Evolutionary conservation across 2,888 invertebrate genomes (phyloP).

Genomic region (Meganola albula): DNA sequence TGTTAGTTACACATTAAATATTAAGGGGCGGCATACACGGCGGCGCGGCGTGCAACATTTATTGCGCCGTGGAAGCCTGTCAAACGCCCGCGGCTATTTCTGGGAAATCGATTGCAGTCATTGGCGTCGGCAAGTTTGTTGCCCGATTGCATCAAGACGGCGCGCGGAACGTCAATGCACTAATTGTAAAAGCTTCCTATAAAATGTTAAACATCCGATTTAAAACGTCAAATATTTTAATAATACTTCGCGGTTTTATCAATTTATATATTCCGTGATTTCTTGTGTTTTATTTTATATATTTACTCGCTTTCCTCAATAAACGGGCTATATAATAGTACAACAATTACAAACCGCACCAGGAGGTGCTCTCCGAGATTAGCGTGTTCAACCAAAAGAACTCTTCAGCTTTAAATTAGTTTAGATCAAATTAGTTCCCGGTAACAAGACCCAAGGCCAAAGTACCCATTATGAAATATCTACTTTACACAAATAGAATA

Average conservation of each 20-base stretch:
- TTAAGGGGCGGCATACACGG: conserved; percentile 48
- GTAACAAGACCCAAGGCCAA: conserved; percentile 6
- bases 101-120: conserved; percentile 56
- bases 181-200: too few species aligned
- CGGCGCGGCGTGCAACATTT: conserved; percentile 50
- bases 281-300: conserved; percentile 11
- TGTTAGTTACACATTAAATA: conserved; percentile 66
- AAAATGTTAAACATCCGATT: too few species aligned
- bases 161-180: too few species aligned
- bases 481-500: conserved; percentile 17
- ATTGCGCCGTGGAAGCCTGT: conserved; percentile 44
- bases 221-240: too few species aligned
- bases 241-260: too few species aligned
- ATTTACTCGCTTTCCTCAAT: neutral
- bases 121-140: conserved; percentile 31
- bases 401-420: too few species aligned
- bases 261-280: conserved; percentile 27
- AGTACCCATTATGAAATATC: conserved; percentile 12
- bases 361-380: too few species aligned
- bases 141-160: conserved; percentile 28
- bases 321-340: too few species aligned
- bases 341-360: too few species aligned
- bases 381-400: too few species aligned
- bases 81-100: conserved; percentile 58
- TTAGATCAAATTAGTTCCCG: too few species aligned